phyloP scores from a whole-genome alignment of 2,888 invertebrate species.

The Aricia artaxerxes region DNA sequence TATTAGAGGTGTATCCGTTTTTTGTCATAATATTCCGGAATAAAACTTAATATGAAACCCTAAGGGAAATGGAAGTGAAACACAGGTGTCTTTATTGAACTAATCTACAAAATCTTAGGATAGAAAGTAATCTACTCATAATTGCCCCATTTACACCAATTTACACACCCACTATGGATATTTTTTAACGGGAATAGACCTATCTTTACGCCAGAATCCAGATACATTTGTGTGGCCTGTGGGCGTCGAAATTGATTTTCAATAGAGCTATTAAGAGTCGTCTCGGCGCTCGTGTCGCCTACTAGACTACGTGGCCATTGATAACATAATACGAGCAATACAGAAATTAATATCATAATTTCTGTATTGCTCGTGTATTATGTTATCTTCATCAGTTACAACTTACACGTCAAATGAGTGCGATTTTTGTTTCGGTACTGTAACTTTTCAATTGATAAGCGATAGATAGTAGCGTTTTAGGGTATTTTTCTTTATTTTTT shows the following conservation, averaged over 20 bases:
- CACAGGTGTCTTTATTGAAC: too few species aligned
- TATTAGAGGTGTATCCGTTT: too few species aligned
- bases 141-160: too few species aligned
- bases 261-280: conserved; percentile 3
- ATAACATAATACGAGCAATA: conserved; percentile 9
- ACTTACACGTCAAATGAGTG: background rate
- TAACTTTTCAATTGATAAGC: background rate
- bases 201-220: background rate
- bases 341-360: background rate
- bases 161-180: background rate
- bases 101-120: too few species aligned
- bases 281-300: conserved; percentile 2
- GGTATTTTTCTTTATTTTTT: too few species aligned
- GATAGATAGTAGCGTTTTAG: background rate
- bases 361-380: too few species aligned
- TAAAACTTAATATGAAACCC: too few species aligned
- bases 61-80: too few species aligned
- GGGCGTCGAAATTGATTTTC: conserved; percentile 18
- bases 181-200: background rate
- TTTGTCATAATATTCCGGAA: too few species aligned
- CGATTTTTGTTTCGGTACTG: background rate
- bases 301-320: background rate
- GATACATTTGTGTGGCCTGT: background rate
- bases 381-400: background rate
- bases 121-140: too few species aligned